Evolutionary conservation across 2,113 vertebrate genomes (phyloP).

Genomic region (Aldabrachelys gigantea): DNA sequence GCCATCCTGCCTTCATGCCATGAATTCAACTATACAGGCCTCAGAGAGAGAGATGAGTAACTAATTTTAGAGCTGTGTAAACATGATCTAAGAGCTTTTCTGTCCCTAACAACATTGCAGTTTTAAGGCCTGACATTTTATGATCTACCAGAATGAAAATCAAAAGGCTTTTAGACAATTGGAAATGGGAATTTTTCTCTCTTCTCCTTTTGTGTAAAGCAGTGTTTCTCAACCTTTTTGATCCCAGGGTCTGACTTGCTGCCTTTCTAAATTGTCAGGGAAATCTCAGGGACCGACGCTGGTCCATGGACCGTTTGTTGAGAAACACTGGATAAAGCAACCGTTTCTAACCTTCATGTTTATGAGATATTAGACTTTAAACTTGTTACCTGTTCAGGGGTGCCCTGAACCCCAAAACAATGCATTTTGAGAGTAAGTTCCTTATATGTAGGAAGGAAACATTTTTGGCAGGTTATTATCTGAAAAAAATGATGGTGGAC

Average conservation of each 20-base stretch:
- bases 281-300: too few species aligned
- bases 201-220: not conserved
- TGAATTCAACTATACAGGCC: not conserved
- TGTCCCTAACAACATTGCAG: not conserved
- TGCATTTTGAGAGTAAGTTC: slow-evolving; percentile 34
- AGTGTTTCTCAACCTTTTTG: too few species aligned
- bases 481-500: slow-evolving; percentile 63
- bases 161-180: not conserved
- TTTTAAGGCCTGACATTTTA: not conserved
- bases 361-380: slow-evolving; percentile 41
- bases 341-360: slow-evolving; percentile 19
- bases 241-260: too few species aligned
- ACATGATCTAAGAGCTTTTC: not conserved
- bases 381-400: slow-evolving; percentile 8
- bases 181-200: not conserved
- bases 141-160: not conserved
- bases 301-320: too few species aligned
- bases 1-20: not conserved
- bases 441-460: slow-evolving; percentile 52
- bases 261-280: too few species aligned
- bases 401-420: slow-evolving; percentile 14
- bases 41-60: slow-evolving; percentile 1
- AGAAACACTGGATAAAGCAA: not conserved
- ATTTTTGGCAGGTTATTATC: slow-evolving; percentile 62
- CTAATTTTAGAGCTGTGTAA: not conserved